Evolutionary conservation across 2,113 vertebrate species (phyloP), one percentile per base, ranked within the genome.

Genomic region (Oreochromis spilurus): DNA sequence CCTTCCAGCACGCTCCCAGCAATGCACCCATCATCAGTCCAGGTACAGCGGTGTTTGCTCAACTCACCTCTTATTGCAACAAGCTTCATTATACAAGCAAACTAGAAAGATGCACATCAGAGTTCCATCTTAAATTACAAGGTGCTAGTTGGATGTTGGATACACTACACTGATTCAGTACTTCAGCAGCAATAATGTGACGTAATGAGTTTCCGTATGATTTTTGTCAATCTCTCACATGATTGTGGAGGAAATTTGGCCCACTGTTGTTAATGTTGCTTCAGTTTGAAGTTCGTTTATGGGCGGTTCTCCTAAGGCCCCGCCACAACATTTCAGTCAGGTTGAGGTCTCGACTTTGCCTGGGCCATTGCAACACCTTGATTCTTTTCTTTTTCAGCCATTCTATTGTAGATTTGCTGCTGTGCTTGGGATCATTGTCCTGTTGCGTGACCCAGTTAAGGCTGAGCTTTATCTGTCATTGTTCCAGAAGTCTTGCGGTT

Each of bases 1-100:
- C 98, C 98, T 94, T 97, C 98, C 96, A 99, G 98, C 97, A 96
- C 98, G 91, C 96, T 98, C 95, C 98, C 98, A 95, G 94, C 96
- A 95, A 97, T 98, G 97, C 98, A 99, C 95, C 98, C 98, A 94
- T 98, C 98, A 85, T 99, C 98, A 96, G 97, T 97, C 96, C 98
- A 99, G 98, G 98, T 99, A 94, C 50, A 45, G 82, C 82, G 78
- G 3, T 16, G 14, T 36, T 40, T 13, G 6, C 3, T 77, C 16
- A 11, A 19, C 24, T 50, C 2, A 0, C 13, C 17, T 72, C 38
- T 40, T 72, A 26, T 31, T 50, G 26, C 43, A 75, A 19, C 67
- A 4, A 17, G 40, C 70, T 48, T 75, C 45, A 77, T 50, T 5
- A n/a, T 50, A 77, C 16, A 77, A 50, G 45, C 6, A 77, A 31